Conservation (phyloP, 2,888 invertebrate genomes). For the Troides oblongomaculatus region DNA sequence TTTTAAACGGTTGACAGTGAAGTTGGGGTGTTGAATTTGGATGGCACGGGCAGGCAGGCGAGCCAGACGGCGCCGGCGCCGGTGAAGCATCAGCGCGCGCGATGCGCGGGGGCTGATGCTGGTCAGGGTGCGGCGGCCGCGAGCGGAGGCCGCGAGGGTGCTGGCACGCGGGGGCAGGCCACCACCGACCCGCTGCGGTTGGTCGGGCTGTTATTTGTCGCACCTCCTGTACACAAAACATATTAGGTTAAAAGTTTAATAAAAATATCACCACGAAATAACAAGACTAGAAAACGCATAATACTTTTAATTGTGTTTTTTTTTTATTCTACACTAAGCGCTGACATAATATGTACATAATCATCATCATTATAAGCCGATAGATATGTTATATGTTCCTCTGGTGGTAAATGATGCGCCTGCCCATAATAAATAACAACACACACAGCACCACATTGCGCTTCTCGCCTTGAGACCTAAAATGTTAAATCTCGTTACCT, state of each 20-base stretch:
- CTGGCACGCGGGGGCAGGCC: constrained; percentile 84
- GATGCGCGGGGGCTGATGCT: constrained; percentile 59
- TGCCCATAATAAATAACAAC: too few relatives aligned
- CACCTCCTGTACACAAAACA: constrained; percentile 52
- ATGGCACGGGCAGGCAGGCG: constrained; percentile 64
- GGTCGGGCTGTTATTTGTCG: constrained; percentile 57
- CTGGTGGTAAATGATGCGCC: too few relatives aligned
- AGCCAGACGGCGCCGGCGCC: constrained; percentile 61
- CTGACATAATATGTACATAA: too few relatives aligned
- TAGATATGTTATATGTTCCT: too few relatives aligned
- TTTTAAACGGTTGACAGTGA: constrained; percentile 45
- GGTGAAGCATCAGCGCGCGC: constrained; percentile 69
- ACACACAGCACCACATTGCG: too few relatives aligned
- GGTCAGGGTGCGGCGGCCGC: constrained; percentile 77
- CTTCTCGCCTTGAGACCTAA: too few relatives aligned
- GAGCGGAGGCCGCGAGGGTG: constrained; percentile 65
- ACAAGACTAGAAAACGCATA: too few relatives aligned
- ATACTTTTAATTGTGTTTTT: too few relatives aligned
- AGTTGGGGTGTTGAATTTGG: constrained; percentile 42
- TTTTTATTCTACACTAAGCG: too few relatives aligned
- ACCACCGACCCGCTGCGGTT: constrained; percentile 71
- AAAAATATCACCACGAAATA: background rate
- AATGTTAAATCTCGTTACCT: too few relatives aligned
- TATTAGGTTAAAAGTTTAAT: background rate
- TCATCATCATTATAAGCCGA: too few relatives aligned